Base-by-base conservation (phyloP, 2,888 invertebrate species). In the Hetaerina titia region DNA sequence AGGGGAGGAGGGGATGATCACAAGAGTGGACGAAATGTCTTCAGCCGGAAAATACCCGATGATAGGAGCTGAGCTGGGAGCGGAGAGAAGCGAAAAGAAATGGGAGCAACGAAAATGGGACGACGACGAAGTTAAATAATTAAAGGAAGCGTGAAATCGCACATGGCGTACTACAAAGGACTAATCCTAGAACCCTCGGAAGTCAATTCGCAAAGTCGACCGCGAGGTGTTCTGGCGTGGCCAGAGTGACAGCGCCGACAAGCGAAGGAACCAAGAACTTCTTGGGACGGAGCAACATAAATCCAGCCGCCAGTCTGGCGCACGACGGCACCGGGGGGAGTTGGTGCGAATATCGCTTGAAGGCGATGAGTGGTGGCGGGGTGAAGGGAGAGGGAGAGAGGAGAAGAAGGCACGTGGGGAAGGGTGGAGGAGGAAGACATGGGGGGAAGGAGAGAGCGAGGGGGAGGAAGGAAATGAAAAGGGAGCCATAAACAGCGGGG, bases 91-190 rank as follows among this genome's bases (percentile, higher is more conserved):
- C 31, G 81, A 81, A 81, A 81, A 81, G 2, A 81, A 81, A 81
- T 31, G 13, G 25, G 25, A 31, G 25, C 81, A 31, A 31, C 81
- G 13, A 11, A 31, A 81, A 25, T 81, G 31, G 81, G 31, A 81
- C 81, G 31, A 81, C 81, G 31, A 81, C 31, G 81, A 81, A 81
- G 31, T 81, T 31, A 81, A 81, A 81, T 31, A 45, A 45, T 45
- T 45, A 81, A 81, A 81, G 81, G 81, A 81, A 81, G 81, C 81
- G 81, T 81, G 81, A 81, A 81, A 81, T 81, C 81, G 81, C 81
- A 60, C 60, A 17, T 17, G 60, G 11, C 60, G 81, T 31, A 81
- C 81, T 81, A 45, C 81, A n/a, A 81, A 31, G 22, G 81, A 81
- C 81, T 11, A 81, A 31, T 81, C 13, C 31, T 11, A 19, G 81